These are phyloP conservation scores for Notothenia rossii DNA, from an alignment of 2,113 vertebrate species.

Conservation along the genomic window DNA sequence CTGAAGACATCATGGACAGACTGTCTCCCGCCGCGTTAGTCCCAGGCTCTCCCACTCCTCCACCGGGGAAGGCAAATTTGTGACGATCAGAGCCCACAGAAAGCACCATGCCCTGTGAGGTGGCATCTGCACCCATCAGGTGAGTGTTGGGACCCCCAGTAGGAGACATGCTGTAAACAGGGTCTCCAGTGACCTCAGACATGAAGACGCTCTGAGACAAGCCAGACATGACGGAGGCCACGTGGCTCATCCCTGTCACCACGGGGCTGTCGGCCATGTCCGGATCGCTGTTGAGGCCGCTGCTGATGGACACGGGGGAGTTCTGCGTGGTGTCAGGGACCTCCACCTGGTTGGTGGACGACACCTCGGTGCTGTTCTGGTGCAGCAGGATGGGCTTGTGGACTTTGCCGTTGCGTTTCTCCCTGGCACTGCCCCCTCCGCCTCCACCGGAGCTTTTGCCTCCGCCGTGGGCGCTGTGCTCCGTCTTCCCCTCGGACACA, in stretches of 20 bases:
- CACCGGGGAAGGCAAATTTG: conserved; percentile 95
- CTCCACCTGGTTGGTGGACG: conserved; percentile 98
- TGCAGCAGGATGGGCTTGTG: conserved; percentile 95
- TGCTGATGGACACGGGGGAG: conserved; percentile 98
- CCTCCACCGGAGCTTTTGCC: conserved; percentile 87
- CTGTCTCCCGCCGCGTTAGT: conserved; percentile 83
- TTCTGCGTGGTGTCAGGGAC: conserved; percentile 99
- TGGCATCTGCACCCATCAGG: conserved; percentile 92
- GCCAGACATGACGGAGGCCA: conserved; percentile 96
- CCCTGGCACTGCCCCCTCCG: conserved; percentile 83
- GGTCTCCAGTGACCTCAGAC: conserved; percentile 96
- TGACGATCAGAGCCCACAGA: conserved; percentile 94
- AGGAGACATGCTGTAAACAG: conserved; percentile 97
- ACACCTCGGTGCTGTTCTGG: conserved; percentile 98
- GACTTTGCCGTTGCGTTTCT: conserved; percentile 97
- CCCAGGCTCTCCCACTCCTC: conserved; percentile 82
- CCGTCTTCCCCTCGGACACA: conserved; percentile 97
- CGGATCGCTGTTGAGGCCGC: conserved; percentile 96
- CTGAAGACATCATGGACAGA: conserved; percentile 91
- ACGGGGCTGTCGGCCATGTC: conserved; percentile 97
- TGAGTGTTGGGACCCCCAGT: conserved; percentile 92
- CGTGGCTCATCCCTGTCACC: conserved; percentile 95
- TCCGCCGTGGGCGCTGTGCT: conserved; percentile 90
- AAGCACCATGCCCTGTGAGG: conserved; percentile 93
- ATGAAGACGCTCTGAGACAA: conserved; percentile 97